Base-by-base conservation (phyloP, 2,113 vertebrate species). In the Cynoglossus semilaevis region DNA sequence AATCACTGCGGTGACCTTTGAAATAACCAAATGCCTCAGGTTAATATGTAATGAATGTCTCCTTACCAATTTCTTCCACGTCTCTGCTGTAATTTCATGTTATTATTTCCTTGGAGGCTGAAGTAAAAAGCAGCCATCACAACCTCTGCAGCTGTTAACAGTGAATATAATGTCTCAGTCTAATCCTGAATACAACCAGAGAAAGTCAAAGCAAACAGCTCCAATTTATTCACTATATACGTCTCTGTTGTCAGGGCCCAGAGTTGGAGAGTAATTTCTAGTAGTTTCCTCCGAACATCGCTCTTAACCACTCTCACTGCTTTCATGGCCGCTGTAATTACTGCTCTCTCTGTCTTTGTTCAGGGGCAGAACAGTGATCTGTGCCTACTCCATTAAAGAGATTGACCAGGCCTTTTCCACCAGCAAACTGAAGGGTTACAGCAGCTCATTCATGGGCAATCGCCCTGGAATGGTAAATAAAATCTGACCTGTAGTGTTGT, bases 371-470 rank as follows among this genome's bases (percentile, higher is more conserved):
- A 92, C 87, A 1, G 91, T 90, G 29, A 87, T 92, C 35, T 92
- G 91, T 75, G 91, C 90, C 0, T 92, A 91, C 77, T 91, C 90
- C 44, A 89, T 92, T 19, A 79, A 89, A 54, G 89, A 90, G n/a
- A 91, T 91, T 19, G 88, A 92, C 71, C 59, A 71, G 52, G 87
- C 85, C 5, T 92, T 92, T 74, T 72, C 77, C 51, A 89, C 80
- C 0, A 90, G 90, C 15, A 91, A 90, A 55, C 87, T 91, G 54
- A 91, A 85, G 69, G 91, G 90, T 45, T 91, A 90, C 74, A 92
- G 82, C 68, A 82, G 49, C 17, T 48, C 87, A 5, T 70, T 89
- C 19, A 55, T 52, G 0, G 79, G 73, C 43, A 83, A 12, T 0
- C 88, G 87, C 9, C 91, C 90, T 13, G 90, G 91, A 50, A 86